Base-by-base conservation (phyloP, 2,797 vertebrate genomes). In the Siniperca undulata region DNA sequence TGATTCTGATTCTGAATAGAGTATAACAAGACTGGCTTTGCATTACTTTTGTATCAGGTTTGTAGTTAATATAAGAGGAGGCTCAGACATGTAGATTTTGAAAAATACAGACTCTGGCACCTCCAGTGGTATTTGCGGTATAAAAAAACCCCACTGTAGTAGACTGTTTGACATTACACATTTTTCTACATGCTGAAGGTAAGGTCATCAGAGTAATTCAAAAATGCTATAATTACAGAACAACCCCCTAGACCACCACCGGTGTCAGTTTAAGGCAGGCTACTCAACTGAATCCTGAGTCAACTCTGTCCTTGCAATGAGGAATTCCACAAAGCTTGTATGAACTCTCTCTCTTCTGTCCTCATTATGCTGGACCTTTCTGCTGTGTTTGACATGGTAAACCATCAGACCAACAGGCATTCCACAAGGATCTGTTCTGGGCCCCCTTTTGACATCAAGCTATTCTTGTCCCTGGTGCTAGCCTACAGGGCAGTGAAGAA, bases 391-490 rank as follows among this genome's bases (percentile, higher is more conserved):
- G 36, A 20, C 66, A 36, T 17, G 24, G 38, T 46, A 48, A 55
- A 70, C 30, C 13, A n/a, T 55, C 40, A 19, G 46, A 55, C 20
- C 13, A 19, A 9, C 13, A 36, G 36, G 53, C 2, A 34, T 27
- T 58, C 69, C 38, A 38, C 56, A 73, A 53, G 70, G 74, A 59
- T 61, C 61, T 4, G 19, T 34, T 60, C 55, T 46, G 2, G 55
- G 69, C 11, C 74, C 34, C 44, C 34, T 67, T 16, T 42, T 60
- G 30, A 66, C 3, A 60, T 16, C 60, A 16, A 20, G 34, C 9
- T 27, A 11, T 56, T 61, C 36, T 44, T 44, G 20, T n/a, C 13
- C 10, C 19, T 67, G 14, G 20, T 46, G 52, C 4, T 4, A 11
- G 22, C 52, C 5, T n/a, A 11, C 1, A 65, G 19, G 38, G 19